Conservation (phyloP, 1,140 invertebrate genomes). For the Trichonephila inaurata region DNA sequence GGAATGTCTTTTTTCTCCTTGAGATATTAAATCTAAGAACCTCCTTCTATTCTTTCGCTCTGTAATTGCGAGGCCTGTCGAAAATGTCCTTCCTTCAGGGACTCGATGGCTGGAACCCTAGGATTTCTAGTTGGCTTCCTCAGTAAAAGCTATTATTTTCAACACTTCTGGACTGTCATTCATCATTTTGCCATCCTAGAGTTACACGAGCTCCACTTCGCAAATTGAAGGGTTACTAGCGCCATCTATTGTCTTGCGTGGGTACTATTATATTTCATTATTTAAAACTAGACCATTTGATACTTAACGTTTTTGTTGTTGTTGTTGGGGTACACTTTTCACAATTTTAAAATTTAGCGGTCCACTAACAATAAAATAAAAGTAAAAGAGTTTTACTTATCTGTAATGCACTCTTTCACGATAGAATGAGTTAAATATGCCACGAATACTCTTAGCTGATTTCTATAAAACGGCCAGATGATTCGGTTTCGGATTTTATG, state of each 20-base stretch:
- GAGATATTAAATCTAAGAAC: conserved; percentile 26
- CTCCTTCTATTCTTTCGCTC: background rate
- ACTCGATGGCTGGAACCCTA: background rate
- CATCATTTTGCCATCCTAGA: conserved; percentile 41
- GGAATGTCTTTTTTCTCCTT: background rate
- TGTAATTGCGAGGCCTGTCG: conserved; percentile 41
- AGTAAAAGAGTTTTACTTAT: too few relatives aligned
- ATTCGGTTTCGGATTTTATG: too few relatives aligned
- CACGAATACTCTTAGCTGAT: too few relatives aligned
- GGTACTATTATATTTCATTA: too few relatives aligned
- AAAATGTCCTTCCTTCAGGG: conserved; percentile 20
- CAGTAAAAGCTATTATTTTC: conserved; percentile 71
- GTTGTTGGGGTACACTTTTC: too few relatives aligned
- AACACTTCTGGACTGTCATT: conserved; percentile 45
- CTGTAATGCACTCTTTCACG: too few relatives aligned
- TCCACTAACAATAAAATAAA: too few relatives aligned
- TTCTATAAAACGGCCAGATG: too few relatives aligned
- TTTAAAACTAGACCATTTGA: too few relatives aligned
- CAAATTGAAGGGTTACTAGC: background rate
- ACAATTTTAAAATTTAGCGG: too few relatives aligned
- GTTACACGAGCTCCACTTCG: background rate
- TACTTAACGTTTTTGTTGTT: too few relatives aligned
- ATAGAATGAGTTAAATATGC: too few relatives aligned
- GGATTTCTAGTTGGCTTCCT: conserved; percentile 58
- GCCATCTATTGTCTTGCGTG: conserved; percentile 29